Conservation (phyloP, 2,888 invertebrate species). For the Physocephala rufipes region DNA sequence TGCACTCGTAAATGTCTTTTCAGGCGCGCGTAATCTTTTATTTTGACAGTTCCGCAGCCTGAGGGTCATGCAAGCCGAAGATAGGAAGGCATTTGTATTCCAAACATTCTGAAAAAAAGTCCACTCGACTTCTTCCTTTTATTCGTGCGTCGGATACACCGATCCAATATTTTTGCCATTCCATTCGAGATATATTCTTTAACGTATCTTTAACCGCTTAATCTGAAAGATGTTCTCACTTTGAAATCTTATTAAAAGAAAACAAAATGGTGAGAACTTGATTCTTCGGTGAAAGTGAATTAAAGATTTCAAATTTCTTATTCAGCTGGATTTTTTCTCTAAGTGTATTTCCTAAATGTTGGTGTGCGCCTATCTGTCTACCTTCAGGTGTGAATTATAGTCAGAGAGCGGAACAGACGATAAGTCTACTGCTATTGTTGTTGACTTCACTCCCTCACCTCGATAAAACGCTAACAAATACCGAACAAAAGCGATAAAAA, state of each 20-base stretch:
- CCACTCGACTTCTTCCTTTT: not conserved
- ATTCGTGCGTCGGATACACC: constrained; percentile 1
- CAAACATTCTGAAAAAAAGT: not conserved
- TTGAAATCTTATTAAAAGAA: no score
- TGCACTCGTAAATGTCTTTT: constrained; percentile 26
- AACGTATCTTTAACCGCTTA: no score
- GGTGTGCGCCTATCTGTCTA: constrained; percentile 2
- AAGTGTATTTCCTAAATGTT: no score
- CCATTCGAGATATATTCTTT: not conserved
- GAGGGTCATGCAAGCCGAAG: constrained; percentile 30
- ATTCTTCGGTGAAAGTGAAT: no score
- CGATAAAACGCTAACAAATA: not conserved
- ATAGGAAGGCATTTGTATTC: constrained; percentile 20
- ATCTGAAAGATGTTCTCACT: no score
- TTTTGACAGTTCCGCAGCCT: constrained; percentile 43
- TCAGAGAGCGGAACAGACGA: constrained; percentile 1
- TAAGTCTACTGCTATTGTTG: not conserved
- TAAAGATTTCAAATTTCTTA: no score
- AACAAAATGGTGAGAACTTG: no score
- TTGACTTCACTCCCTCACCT: constrained; percentile 20
- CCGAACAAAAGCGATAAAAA: constrained; percentile 12
- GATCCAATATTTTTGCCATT: not conserved
- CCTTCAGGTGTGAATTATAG: constrained; percentile 25
- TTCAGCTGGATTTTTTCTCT: no score
- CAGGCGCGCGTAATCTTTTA: constrained; percentile 44